Conservation (phyloP, 2,797 vertebrate genomes). For the Rhinella marina region DNA sequence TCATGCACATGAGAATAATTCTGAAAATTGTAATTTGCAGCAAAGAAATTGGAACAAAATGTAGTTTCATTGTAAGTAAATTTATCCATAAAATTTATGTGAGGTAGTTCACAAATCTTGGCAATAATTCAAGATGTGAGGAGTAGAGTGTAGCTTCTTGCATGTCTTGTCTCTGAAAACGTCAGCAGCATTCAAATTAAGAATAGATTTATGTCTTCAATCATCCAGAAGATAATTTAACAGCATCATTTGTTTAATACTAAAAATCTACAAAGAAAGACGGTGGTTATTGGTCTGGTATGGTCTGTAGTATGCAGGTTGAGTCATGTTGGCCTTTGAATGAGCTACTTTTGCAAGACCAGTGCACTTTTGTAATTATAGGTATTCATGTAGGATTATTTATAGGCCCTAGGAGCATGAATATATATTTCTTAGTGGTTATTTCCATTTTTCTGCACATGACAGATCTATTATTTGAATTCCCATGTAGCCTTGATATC, state of each 20-base stretch:
- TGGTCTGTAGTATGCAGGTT: background rate
- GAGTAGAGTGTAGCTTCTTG: constrained; percentile 34
- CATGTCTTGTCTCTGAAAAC: constrained; percentile 47
- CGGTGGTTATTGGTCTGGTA: too few relatives aligned
- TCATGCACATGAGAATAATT: background rate
- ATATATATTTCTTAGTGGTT: background rate
- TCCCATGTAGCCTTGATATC: background rate
- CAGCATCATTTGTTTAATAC: constrained; percentile 37
- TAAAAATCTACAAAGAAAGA: background rate
- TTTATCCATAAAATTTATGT: background rate
- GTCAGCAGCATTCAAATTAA: constrained; percentile 51
- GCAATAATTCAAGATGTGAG: constrained; percentile 42
- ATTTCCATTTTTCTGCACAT: background rate
- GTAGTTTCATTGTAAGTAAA: background rate
- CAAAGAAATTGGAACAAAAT: constrained; percentile 11
- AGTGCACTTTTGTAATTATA: too few relatives aligned
- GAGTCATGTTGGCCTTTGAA: background rate
- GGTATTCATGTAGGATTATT: background rate
- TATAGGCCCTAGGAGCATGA: background rate
- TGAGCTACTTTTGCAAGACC: background rate
- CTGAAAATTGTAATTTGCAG: background rate
- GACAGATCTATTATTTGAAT: background rate
- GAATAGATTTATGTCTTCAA: constrained; percentile 50
- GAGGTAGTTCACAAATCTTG: constrained; percentile 6
- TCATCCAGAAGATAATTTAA: constrained; percentile 30